Base-by-base conservation (phyloP, 2,113 vertebrate genomes). In the Chamaea fasciata region DNA sequence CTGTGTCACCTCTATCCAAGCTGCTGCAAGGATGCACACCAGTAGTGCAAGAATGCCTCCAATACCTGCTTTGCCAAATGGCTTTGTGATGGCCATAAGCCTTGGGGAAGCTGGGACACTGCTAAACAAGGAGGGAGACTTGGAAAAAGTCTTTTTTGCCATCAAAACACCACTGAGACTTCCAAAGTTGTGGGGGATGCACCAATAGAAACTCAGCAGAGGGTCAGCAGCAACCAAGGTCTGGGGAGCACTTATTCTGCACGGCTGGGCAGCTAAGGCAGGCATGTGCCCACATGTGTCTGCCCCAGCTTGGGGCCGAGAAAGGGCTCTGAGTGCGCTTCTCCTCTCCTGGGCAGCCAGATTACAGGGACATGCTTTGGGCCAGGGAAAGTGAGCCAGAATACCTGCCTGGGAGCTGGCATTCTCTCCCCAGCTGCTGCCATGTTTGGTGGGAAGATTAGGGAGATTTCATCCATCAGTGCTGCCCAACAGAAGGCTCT, bases 261-360 rank as follows among this genome's bases (percentile, higher is more conserved):
- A 1, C 7, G 46, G 69, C 2, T 3, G 20, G 1, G 4, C 2
- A 1, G 6, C 13, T 4, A 10, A 59, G 30, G 20, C 3, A 18
- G 23, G 9, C 57, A 88, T 19, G 17, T 62, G 26, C 59, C 13
- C 5, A 7, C 3, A 2, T 0, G 0, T 17, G 15, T 46, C 33
- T 19, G 5, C 33, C 12, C 24, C 31, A 49, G 15, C 13, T 19
- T 2, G 0, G 42, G 3, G 12, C 0, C 1, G 10, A 41, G 17
- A 71, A n/a, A 69, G 27, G 26, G 7, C 33, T 80, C 15, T 24
- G 37, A 59, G 26, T 1, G 15, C 74, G 8, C 23, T 55, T 69
- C 52, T 55, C 33, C 24, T 39, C 26, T 73, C 44, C 47, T 13
- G 46, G 47, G 8, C 49, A 62, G 59, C 42, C 56, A 33, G 18